These are phyloP conservation scores for Tetragnatha montana DNA, from an alignment of 2,888 invertebrate genomes.

Conservation along the genomic window DNA sequence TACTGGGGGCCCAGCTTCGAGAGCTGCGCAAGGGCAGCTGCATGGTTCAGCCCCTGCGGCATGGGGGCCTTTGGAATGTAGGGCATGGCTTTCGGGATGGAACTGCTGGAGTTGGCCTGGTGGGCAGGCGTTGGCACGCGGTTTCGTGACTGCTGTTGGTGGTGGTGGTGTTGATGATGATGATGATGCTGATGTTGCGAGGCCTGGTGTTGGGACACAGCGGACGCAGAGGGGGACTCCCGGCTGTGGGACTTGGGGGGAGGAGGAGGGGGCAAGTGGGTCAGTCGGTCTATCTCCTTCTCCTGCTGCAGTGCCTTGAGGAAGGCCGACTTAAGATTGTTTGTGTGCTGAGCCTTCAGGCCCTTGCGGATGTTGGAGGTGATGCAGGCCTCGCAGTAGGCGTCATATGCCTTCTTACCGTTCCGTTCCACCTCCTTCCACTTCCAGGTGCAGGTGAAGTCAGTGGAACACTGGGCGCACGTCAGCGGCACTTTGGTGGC, in stretches of 20 bases:
- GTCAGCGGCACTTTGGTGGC: slow-evolving; percentile 95
- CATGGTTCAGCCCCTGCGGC: slow-evolving; percentile 74
- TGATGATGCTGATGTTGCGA: neutral
- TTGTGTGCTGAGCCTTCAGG: slow-evolving; percentile 97
- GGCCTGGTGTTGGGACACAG: slow-evolving; percentile 19
- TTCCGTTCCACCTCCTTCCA: slow-evolving; percentile 85
- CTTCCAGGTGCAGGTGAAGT: slow-evolving; percentile 99
- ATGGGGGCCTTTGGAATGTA: slow-evolving; percentile 54
- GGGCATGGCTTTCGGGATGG: slow-evolving; percentile 57
- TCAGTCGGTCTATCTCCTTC: slow-evolving; percentile 94
- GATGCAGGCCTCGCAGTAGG: slow-evolving; percentile 98
- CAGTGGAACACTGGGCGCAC: slow-evolving; percentile 94
- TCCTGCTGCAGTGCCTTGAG: slow-evolving; percentile 98
- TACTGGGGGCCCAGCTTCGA: slow-evolving; percentile 72
- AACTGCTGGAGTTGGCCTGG: slow-evolving; percentile 33
- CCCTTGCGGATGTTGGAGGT: slow-evolving; percentile 98
- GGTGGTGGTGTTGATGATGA: neutral
- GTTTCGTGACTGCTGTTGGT: neutral
- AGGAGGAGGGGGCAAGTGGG: slow-evolving; percentile 72
- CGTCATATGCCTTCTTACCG: slow-evolving; percentile 81
- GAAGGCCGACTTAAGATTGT: slow-evolving; percentile 97
- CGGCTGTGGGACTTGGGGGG: slow-evolving; percentile 49
- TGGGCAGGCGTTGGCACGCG: slow-evolving; percentile 53
- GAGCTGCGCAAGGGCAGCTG: slow-evolving; percentile 71
- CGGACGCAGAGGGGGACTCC: neutral